These are phyloP conservation scores for Strix uralensis DNA, from an alignment of 2,113 vertebrate genomes.

Conservation along the genomic window DNA sequence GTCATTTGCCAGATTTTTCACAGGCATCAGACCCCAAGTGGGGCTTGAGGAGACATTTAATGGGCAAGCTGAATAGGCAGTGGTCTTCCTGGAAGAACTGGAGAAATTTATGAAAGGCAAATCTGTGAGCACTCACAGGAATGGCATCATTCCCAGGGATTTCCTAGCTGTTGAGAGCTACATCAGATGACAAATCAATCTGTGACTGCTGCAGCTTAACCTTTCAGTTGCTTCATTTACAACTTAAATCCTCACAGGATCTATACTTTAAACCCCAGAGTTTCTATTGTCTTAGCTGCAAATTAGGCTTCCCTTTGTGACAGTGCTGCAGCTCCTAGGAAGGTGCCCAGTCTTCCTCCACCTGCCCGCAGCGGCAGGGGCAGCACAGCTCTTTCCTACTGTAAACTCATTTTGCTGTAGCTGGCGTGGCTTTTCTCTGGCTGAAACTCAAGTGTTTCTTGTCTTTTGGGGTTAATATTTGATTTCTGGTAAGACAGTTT, in stretches of 20 bases:
- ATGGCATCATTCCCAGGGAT: background rate
- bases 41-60: background rate
- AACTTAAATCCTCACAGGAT: background rate
- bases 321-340: background rate
- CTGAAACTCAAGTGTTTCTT: background rate
- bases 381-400: background rate
- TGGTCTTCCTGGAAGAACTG: background rate
- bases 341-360: background rate
- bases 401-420: background rate
- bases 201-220: background rate
- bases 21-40: background rate
- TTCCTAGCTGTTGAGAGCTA: background rate
- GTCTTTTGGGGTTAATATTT: background rate
- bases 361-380: accelerated
- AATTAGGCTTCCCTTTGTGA: background rate
- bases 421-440: background rate
- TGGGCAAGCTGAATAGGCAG: background rate
- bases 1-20: background rate
- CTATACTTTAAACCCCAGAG: background rate
- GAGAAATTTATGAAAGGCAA: background rate
- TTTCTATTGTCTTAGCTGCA: background rate
- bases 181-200: background rate
- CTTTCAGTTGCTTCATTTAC: background rate
- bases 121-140: background rate
- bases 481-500: background rate